Base-by-base conservation (phyloP, 2,113 vertebrate genomes). In the Forbesichthys agassizii region DNA sequence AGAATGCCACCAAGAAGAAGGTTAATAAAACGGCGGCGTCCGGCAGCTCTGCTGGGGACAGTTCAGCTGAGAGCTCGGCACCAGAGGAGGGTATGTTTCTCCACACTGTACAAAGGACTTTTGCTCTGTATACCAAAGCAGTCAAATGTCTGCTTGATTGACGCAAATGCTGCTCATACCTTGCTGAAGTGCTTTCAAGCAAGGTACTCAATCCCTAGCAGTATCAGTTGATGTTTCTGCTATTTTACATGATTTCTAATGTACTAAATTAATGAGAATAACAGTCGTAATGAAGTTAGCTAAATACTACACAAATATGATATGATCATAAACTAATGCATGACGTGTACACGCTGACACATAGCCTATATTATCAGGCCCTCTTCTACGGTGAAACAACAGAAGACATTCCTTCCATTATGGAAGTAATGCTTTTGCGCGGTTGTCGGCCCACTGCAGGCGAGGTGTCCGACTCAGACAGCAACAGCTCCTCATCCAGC, bases 391-490 rank as follows among this genome's bases (percentile, higher is more conserved):
- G 27, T 3, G 27, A 27, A 27, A 27, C 27, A 27, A 27, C 27
- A 27, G 27, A 27, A 27, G 27, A 27, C 27, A 27, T 52, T 52
- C 13, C 3, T 52, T 52, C 11, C 49, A 12, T 52, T 10, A 14
- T 52, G 9, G 9, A 11, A 12, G 27, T 10, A 12, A 14, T 52
- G 11, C 13, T 52, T 52, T 13, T 36, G 46, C n/a, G 36, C 56
- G 42, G 9, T 5, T 62, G 51, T 47, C 9, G 20, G 54, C 14
- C 33, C 36, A 48, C 0, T 11, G 42, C 87, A 99, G 98, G 98
- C 13, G 98, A 99, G 86, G 98, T 99, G 33, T 99, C 97, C 0
- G 98, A 99, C 68, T 98, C 98, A 0, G 97, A 99, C 69, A 98
- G 95, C 90, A 99, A 98, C 91, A 98, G 95, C 73, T 98, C 96